Conservation (phyloP, 2,888 invertebrate genomes). For the Chironomus tentans region DNA sequence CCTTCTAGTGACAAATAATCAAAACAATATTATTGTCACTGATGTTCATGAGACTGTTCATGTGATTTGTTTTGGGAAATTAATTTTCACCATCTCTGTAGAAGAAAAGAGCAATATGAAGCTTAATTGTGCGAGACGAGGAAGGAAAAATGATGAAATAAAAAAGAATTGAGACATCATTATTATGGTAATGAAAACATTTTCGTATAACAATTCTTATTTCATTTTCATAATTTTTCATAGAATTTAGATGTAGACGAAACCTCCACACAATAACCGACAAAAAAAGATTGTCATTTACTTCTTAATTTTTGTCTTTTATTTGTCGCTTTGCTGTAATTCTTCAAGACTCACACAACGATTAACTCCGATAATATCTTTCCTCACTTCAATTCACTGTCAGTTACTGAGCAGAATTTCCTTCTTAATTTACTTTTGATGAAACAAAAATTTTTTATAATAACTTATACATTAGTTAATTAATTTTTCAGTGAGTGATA, state of each 20-base stretch:
- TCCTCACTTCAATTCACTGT: background rate
- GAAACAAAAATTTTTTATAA: too few species aligned
- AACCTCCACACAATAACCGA: background rate
- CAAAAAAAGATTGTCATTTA: background rate
- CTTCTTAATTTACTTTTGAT: too few species aligned
- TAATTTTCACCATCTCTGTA: slow-evolving; percentile 3
- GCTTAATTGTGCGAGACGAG: slow-evolving; percentile 18
- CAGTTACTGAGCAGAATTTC: too few species aligned
- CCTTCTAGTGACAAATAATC: background rate
- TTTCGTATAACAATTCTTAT: slow-evolving; percentile 4
- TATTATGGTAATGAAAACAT: slow-evolving; percentile 27
- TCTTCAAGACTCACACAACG: background rate
- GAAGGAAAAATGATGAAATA: background rate
- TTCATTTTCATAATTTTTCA: slow-evolving; percentile 5
- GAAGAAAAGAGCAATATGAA: background rate
- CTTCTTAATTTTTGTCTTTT: background rate
- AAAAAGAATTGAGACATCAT: slow-evolving; percentile 24
- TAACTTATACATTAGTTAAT: too few species aligned
- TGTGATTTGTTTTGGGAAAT: slow-evolving; percentile 23
- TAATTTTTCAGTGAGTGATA: too few species aligned
- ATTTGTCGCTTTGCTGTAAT: background rate
- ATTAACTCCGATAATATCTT: background rate
- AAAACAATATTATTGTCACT: background rate
- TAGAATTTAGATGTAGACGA: background rate
- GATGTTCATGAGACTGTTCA: background rate